Base-by-base conservation (phyloP, 2,888 invertebrate genomes). In the Biston stratarius region DNA sequence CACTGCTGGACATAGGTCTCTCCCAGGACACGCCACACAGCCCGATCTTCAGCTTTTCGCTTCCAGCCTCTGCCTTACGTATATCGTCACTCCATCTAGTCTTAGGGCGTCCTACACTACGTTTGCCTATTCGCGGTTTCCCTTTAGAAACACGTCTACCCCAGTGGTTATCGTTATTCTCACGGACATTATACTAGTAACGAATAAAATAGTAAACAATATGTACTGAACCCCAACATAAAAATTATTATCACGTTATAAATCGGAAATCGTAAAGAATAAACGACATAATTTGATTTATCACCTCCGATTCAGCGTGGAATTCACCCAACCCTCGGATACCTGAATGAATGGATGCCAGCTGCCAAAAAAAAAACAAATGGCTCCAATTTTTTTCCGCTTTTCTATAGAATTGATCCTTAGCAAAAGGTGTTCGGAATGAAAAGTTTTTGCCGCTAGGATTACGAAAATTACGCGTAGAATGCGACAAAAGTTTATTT, bases 281-380 rank as follows among this genome's bases (percentile, higher is more conserved):
- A 65, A 76, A 73, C 74, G 74, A 75, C 74, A 73, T 77, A 69
- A 74, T 76, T 76, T 74, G 64, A 61, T 63, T 51, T 48, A 63
- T 63, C 57, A 36, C 42, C 48, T 40, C 45, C 11, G 58, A 49
- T 59, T 38, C 49, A n/a, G 40, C n/a, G 24, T 48, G 59, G 59
- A 59, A 59, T 59, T 40, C 33, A 40, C n/a, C 34, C 45, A 33
- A 45, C 45, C 42, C 10, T 14, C 36, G 14, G 36, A 53, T 49
- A 59, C 57, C 44, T 57, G 57, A 34, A 45, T 57, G 45, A 57
- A 57, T 57, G 57, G 57, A 34, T 6, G 9, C 14, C 62, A 63
- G 56, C 62, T 63, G 62, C 62, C 56, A 14, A 63, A 63, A 36
- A n/a, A 45, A 47, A 45, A n/a, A 56, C 63, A 45, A 52, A 58